Percentiles rank a stretch among this genome's conserved stretches.
phyloP scores from a whole-genome alignment of 2,797 vertebrate species.

The Morelia viridis region DNA sequence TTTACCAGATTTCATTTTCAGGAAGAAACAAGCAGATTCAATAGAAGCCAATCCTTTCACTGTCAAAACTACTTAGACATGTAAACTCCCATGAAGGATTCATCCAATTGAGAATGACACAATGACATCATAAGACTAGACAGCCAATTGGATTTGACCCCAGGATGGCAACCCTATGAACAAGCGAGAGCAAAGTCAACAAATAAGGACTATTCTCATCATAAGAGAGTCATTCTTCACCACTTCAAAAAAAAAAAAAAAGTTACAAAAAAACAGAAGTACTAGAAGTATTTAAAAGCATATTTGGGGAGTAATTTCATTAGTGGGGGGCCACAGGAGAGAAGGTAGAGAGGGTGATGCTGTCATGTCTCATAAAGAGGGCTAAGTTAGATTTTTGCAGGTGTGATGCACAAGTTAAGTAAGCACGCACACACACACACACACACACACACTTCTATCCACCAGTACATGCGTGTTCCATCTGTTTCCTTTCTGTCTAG shows the following conservation, averaged over 20 bases:
- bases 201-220: not conserved
- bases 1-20: not conserved
- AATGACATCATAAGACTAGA: not conserved
- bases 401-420: not conserved
- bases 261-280: not conserved
- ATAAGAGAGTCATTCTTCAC: not conserved
- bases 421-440: not conserved
- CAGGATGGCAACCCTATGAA: not conserved
- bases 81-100: not conserved
- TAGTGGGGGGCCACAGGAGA: not conserved
- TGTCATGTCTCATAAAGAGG: not conserved
- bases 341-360: not conserved
- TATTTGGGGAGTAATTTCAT: not conserved
- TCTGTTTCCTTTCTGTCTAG: too few relatives aligned
- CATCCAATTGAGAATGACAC: not conserved
- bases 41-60: not conserved
- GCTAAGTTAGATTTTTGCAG: not conserved
- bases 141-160: not conserved
- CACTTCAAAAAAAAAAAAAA: not conserved
- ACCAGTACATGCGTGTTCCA: not conserved
- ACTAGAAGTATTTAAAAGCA: not conserved
- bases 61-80: not conserved
- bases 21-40: not conserved
- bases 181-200: not conserved
- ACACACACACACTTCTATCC: not conserved